Conservation (phyloP, 2,113 vertebrate genomes). For the Tenrec ecaudatus region DNA sequence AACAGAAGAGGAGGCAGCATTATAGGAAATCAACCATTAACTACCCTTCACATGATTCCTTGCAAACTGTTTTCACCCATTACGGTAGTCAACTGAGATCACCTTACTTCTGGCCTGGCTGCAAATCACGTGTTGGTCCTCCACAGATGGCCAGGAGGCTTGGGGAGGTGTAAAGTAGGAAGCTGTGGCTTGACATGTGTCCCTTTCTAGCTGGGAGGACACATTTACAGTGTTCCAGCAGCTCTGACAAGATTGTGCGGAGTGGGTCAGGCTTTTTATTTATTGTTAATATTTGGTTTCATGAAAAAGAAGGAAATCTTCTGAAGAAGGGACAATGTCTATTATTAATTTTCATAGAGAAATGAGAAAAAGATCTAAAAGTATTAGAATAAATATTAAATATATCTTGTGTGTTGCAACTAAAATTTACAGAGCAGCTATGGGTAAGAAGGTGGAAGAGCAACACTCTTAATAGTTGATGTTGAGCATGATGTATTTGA, state of each 20-base stretch:
- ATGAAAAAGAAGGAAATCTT: not conserved
- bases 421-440: not conserved
- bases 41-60: not conserved
- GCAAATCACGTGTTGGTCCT: not conserved
- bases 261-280: not conserved
- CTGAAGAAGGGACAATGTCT: not conserved
- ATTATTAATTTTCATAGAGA: too few relatives aligned
- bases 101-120: not conserved
- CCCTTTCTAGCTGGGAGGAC: not conserved
- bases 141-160: not conserved
- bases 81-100: not conserved
- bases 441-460: not conserved
- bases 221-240: not conserved
- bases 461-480: conserved; percentile 6
- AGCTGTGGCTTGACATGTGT: not conserved
- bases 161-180: not conserved
- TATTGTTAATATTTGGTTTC: not conserved
- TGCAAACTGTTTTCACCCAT: not conserved
- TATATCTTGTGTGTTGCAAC: too few relatives aligned
- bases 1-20: not conserved
- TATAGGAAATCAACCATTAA: not conserved
- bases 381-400: not conserved
- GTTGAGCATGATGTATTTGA: not conserved
- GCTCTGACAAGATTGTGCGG: not conserved
- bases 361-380: not conserved